A percentile compares a stretch with the other conserved stretches of the same genome.
Conservation (phyloP, 2,888 invertebrate species). For the Microctonus brassicae region DNA sequence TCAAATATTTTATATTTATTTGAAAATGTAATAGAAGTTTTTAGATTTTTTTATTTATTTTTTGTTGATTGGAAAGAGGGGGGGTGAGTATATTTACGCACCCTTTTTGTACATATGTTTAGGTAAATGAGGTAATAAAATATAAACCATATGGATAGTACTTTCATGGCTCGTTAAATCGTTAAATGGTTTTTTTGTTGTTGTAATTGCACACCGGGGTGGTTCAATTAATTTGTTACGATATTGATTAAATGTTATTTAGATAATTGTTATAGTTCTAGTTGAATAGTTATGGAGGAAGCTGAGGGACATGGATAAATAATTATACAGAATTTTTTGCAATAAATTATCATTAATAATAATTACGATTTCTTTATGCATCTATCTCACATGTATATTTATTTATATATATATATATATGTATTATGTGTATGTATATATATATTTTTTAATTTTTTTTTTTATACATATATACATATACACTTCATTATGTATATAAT, state of each 20-base stretch:
- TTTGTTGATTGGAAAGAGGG: too few species aligned
- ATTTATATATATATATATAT: constrained; percentile 49
- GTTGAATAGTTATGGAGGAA: background rate
- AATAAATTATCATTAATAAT: constrained; percentile 47
- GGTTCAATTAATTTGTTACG: background rate
- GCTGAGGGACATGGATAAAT: background rate
- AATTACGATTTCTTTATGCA: constrained; percentile 60
- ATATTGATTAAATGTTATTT: background rate
- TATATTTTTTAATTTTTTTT: constrained; percentile 42
- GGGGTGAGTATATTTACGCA: background rate
- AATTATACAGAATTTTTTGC: background rate
- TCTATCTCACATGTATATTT: constrained; percentile 61
- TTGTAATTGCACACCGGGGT: background rate
- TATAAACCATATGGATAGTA: constrained; percentile 22
- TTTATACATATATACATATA: constrained; percentile 49
- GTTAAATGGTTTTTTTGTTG: constrained; percentile 5
- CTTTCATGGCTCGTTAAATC: constrained; percentile 19
- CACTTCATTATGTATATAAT: constrained; percentile 47
- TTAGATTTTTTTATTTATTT: background rate
- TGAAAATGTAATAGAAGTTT: too few species aligned
- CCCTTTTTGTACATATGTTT: background rate
- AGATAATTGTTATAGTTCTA: background rate
- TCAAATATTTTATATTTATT: too few species aligned
- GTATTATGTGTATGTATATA: constrained; percentile 51
- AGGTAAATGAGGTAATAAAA: background rate